A percentile compares a stretch with the other conserved stretches of the same genome.
phyloP scores from a whole-genome alignment of 2,888 invertebrate genomes.

The Dryobotodes eremita region DNA sequence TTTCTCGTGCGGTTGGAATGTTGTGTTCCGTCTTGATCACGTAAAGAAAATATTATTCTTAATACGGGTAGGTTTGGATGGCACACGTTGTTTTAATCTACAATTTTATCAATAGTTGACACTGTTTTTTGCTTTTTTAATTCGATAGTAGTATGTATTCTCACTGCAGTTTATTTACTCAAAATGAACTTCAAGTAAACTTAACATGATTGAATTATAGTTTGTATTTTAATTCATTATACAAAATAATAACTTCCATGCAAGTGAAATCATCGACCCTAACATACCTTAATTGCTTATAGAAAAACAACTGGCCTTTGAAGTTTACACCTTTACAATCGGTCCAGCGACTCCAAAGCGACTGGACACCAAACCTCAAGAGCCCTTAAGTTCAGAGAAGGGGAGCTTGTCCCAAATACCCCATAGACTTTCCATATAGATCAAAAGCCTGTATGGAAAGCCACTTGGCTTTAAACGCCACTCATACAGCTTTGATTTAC shows the following conservation, averaged over 20 bases:
- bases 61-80: not conserved
- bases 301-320: slow-evolving; percentile 61
- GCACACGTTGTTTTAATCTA: not conserved
- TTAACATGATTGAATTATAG: too few relatives aligned
- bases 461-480: slow-evolving; percentile 66
- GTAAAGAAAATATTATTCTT: not conserved
- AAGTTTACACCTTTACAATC: slow-evolving; percentile 68
- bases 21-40: slow-evolving; percentile 21
- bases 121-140: not conserved
- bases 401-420: slow-evolving; percentile 59
- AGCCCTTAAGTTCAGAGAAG: slow-evolving; percentile 35
- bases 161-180: not conserved
- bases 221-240: too few relatives aligned
- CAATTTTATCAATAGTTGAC: not conserved
- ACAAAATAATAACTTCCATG: not conserved
- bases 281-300: slow-evolving; percentile 40
- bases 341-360: slow-evolving; percentile 61
- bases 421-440: slow-evolving; percentile 62
- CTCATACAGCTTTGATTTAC: slow-evolving; percentile 62
- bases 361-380: slow-evolving; percentile 63
- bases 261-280: slow-evolving; percentile 18
- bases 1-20: slow-evolving; percentile 26
- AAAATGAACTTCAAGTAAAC: not conserved
- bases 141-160: not conserved
- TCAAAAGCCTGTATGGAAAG: slow-evolving; percentile 65